Evolutionary conservation across 2,888 invertebrate species (phyloP).

Genomic region (Trichogramma evanescens): DNA sequence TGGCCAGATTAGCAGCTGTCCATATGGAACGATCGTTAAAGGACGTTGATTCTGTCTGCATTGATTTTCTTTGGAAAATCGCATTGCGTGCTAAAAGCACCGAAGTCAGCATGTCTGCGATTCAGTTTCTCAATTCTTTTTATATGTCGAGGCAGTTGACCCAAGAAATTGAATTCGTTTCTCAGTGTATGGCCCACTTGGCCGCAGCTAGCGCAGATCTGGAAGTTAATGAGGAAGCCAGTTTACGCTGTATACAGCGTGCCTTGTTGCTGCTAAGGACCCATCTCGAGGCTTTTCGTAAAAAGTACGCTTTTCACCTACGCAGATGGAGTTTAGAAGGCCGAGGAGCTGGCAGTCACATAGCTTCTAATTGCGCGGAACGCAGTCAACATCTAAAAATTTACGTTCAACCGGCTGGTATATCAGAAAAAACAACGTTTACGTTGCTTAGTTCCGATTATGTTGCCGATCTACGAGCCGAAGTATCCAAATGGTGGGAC

Average conservation of each 20-base stretch:
- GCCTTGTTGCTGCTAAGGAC: constrained; percentile 82
- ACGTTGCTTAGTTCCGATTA: constrained; percentile 79
- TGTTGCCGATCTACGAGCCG: constrained; percentile 85
- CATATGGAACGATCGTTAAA: constrained; percentile 48
- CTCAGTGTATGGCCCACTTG: constrained; percentile 87
- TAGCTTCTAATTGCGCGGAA: constrained; percentile 56
- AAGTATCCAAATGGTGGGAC: constrained; percentile 95
- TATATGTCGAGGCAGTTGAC: constrained; percentile 89
- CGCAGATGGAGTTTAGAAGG: constrained; percentile 84
- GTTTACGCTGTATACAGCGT: constrained; percentile 82
- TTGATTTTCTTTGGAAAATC: constrained; percentile 93
- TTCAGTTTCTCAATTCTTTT: constrained; percentile 87
- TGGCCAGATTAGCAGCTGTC: constrained; percentile 74
- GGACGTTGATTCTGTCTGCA: constrained; percentile 63
- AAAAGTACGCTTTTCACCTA: constrained; percentile 80
- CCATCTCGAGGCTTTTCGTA: constrained; percentile 85
- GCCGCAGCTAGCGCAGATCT: constrained; percentile 75
- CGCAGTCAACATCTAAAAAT: constrained; percentile 66
- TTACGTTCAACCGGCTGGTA: constrained; percentile 80
- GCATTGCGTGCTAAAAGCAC: constrained; percentile 84
- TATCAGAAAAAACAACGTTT: constrained; percentile 75
- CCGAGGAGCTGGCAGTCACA: constrained; percentile 71
- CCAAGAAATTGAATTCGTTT: constrained; percentile 86
- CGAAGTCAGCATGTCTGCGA: constrained; percentile 91
- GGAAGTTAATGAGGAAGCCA: constrained; percentile 59